Evolutionary conservation across 2,113 vertebrate species (phyloP), one percentile per base, ranked within the genome.

Genomic region (Sapajus apella): DNA sequence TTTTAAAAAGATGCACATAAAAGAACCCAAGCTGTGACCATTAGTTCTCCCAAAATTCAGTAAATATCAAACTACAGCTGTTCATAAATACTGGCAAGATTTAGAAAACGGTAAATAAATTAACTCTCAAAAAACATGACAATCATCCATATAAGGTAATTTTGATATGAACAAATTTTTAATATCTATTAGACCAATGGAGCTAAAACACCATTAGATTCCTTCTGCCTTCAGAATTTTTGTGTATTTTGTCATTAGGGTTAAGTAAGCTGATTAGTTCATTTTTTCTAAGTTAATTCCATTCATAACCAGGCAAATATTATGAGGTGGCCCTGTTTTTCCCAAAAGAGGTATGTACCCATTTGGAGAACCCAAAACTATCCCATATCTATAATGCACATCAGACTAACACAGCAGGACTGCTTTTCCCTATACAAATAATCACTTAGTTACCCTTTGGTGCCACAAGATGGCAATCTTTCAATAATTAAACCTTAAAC

Each of bases 381-480:
- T 43, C 50, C 64, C 32, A 17, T 32, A 64, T 45, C 35, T 84
- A 64, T 52, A 81, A 68, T 40, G 40, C 23, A 93, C 18, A 66
- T 76, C 84, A 85, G 21, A 87, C 35, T 64, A 76, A 82, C 50
- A 47, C 50, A 47, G 43, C 23, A 82, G 40, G 47, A 87, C 43
- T 87, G 76, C 84, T 73, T 76, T 79, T 45, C 50, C 16, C 37
- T 75, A 50, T 76, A 87, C 77, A 97, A 91, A 80, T 58, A 94
- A 58, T 32, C 55, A 87, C 27, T n/a, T 92, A 68, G 97, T 83
- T 93, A 95, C 55, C 55, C 5, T 70, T 52, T 86, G 18, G 8
- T 52, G 77, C 97, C 98, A 97, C 96, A 87, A 98, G 98, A 88
- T 97, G 98, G 97, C 96, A 90, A 37, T 77, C 70, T 97, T 98